Base-by-base conservation (phyloP, 1,140 invertebrate species). In the Calliphora vicina region DNA sequence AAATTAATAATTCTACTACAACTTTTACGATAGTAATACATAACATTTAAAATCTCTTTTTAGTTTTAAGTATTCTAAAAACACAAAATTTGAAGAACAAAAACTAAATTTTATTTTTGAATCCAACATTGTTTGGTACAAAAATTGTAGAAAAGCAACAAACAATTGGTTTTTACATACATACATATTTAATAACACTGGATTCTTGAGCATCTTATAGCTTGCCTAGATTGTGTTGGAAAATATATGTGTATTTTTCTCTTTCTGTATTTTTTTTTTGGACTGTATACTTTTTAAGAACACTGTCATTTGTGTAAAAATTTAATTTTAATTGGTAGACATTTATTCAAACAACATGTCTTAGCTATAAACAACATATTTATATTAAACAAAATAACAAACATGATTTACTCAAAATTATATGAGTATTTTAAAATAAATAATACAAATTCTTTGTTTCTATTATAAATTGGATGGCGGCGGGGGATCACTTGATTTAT, bases 381-480 rank as follows among this genome's bases (percentile, higher is more conserved):
- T 67, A 67, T 25, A 57, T 57, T 57, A 76, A 78, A 78, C 17
- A 23, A 43, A 25, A 45, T 17, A 78, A 43, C 74, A 78, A 43
- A 23, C 35, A 35, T 35, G 35, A 23, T 20, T 23, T 78, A 78
- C 74, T 78, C 74, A 43, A 23, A 78, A 23, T 23, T 35, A 35
- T 43, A 43, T 78, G 74, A 78, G 74, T 78, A 78, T 78, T 42
- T 78, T 78, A 78, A 35, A 43, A 78, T 43, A 78, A 76, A 35
- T 76, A 43, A 78, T 78, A 78, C 1, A 20, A 23, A 43, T n/a
- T 25, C n/a, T 45, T 76, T 78, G 74, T 78, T 78, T 78, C 35
- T 78, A 23, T 78, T 78, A 43, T 25, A 12, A 78, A 67, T 25
- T 6, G n/a, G 74, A 20, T 12, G 20, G n/a, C 17, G 1, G 20